These are phyloP conservation scores for Ecdyonurus torrentis DNA, from an alignment of 2,888 invertebrate genomes.

Conservation along the genomic window DNA sequence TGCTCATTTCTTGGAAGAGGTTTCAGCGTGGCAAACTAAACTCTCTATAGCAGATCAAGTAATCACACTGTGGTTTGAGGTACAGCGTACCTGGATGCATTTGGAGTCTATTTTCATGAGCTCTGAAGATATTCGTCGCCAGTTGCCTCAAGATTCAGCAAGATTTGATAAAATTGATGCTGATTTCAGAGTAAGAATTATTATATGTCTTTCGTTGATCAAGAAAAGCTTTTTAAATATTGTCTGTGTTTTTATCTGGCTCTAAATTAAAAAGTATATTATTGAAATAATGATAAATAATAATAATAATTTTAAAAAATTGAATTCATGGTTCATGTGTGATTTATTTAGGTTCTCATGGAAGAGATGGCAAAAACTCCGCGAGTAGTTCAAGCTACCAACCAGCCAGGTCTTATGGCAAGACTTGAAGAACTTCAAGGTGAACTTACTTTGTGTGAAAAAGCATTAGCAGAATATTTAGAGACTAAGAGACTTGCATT, in stretches of 20 bases:
- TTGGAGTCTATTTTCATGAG: constrained; percentile 96
- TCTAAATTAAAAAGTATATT: not conserved
- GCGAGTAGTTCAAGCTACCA: constrained; percentile 84
- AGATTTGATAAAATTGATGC: constrained; percentile 81
- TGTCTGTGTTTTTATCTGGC: not conserved
- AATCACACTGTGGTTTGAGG: constrained; percentile 85
- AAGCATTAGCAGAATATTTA: constrained; percentile 89
- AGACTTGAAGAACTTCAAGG: constrained; percentile 67
- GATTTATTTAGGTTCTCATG: constrained; percentile 40
- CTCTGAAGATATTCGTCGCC: constrained; percentile 88
- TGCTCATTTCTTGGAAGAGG: constrained; percentile 86
- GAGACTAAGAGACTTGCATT: constrained; percentile 93
- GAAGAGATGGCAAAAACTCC: constrained; percentile 60
- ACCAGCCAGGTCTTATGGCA: constrained; percentile 62
- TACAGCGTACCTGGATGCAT: constrained; percentile 94
- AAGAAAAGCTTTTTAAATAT: too few relatives aligned
- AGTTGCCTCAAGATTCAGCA: constrained; percentile 83
- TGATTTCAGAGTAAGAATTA: constrained; percentile 85
- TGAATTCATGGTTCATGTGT: not conserved
- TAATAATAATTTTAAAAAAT: not conserved
- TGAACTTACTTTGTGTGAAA: constrained; percentile 81
- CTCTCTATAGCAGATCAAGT: constrained; percentile 87
- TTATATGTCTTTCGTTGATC: too few relatives aligned
- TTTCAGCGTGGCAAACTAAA: constrained; percentile 86
- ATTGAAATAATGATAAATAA: not conserved